These are phyloP conservation scores for Drosophila sucinea DNA, from an alignment of 1,140 invertebrate genomes.

Conservation along the genomic window DNA sequence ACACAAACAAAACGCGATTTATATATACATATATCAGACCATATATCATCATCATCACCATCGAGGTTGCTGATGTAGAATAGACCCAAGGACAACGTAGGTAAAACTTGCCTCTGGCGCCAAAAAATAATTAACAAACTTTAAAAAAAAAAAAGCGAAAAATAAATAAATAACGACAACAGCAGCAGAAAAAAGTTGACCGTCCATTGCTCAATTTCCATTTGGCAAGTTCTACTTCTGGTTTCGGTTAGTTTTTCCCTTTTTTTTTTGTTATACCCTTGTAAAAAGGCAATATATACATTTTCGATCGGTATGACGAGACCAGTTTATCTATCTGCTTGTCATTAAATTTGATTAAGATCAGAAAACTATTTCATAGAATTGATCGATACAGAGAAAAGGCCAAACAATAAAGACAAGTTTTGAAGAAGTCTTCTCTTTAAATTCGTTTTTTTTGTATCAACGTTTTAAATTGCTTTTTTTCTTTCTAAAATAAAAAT, in stretches of 20 bases:
- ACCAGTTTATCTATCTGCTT: too few relatives aligned
- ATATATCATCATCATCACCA: constrained; percentile 20
- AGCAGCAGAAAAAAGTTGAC: constrained; percentile 21
- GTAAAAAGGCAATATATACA: too few relatives aligned
- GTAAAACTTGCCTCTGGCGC: constrained; percentile 46
- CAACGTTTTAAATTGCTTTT: too few relatives aligned
- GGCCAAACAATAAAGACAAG: too few relatives aligned
- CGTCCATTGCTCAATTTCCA: constrained; percentile 35
- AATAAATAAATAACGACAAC: constrained; percentile 24
- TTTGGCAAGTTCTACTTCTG: constrained; percentile 29
- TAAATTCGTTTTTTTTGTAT: too few relatives aligned
- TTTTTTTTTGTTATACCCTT: background rate
- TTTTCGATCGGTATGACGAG: too few relatives aligned
- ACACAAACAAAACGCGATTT: constrained; percentile 49
- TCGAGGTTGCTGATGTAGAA: background rate
- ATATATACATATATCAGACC: background rate
- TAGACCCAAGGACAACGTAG: constrained; percentile 37
- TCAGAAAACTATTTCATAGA: too few relatives aligned
- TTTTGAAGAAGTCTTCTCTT: too few relatives aligned
- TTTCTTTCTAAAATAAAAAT: too few relatives aligned
- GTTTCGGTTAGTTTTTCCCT: constrained; percentile 9
- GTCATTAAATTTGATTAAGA: too few relatives aligned
- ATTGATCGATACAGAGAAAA: too few relatives aligned
- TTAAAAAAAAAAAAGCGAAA: constrained; percentile 12
- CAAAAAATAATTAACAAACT: constrained; percentile 62